Conservation (phyloP, 2,797 vertebrate species). For the Myotis planiceps region DNA sequence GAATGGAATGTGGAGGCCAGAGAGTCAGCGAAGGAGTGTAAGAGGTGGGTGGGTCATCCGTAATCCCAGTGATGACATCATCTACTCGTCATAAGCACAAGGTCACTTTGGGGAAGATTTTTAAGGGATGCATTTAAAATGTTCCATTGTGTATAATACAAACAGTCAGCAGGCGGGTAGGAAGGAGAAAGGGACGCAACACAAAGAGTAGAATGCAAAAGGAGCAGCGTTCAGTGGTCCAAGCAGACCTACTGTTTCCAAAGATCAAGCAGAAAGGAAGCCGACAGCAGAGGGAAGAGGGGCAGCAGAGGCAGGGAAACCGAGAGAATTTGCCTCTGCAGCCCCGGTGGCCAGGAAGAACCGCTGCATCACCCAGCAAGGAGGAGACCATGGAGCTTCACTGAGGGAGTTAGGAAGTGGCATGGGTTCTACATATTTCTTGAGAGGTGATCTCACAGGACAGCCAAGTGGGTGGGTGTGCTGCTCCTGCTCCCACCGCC, state of each 20-base stretch:
- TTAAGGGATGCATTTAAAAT: constrained; percentile 58
- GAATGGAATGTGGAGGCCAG: not conserved
- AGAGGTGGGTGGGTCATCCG: not conserved
- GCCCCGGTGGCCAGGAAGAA: not conserved
- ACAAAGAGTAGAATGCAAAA: not conserved
- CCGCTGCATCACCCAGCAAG: not conserved
- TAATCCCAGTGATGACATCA: not conserved
- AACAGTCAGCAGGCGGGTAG: constrained; percentile 53
- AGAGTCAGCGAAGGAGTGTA: not conserved
- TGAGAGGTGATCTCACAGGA: not conserved
- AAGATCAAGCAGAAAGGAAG: not conserved
- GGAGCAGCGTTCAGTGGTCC: not conserved
- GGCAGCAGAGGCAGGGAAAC: not conserved
- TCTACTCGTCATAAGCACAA: constrained; percentile 51
- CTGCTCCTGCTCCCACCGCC: not conserved
- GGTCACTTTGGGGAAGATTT: constrained; percentile 48
- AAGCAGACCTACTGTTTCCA: not conserved
- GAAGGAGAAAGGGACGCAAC: constrained; percentile 3
- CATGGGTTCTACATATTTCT: not conserved
- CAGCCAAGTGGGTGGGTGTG: not conserved
- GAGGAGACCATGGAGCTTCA: not conserved
- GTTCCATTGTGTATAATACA: not conserved
- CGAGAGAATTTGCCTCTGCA: not conserved
- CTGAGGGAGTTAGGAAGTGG: not conserved
- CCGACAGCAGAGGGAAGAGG: not conserved